phyloP scores from a whole-genome alignment of 2,797 vertebrate genomes.

The Oophaga sylvatica region DNA sequence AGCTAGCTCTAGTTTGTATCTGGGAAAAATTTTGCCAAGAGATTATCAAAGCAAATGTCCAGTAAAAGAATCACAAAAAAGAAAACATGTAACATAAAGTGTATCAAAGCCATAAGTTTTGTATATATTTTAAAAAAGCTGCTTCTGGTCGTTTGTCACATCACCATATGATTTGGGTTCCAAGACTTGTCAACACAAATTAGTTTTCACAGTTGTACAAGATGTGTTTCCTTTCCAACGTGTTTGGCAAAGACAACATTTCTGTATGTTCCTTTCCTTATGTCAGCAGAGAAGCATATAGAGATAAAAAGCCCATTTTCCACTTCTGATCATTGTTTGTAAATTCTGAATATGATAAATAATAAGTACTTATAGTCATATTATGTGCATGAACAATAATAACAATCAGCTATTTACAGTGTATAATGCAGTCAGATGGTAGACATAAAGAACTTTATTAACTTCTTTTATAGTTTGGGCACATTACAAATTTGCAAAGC shows the following conservation, averaged over 20 bases:
- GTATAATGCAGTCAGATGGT: neutral
- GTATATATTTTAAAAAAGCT: neutral
- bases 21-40: no score
- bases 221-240: neutral
- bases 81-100: neutral
- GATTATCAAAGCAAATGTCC: no score
- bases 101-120: neutral
- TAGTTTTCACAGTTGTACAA: constrained; percentile 15
- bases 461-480: neutral
- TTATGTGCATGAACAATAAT: neutral
- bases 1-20: no score
- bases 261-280: neutral
- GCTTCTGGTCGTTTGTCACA: neutral
- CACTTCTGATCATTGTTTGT: neutral
- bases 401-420: neutral
- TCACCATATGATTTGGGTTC: neutral
- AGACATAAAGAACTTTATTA: neutral
- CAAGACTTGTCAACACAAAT: neutral
- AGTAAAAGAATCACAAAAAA: no score
- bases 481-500: neutral
- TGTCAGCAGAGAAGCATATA: neutral
- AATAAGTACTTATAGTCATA: neutral
- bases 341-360: neutral
- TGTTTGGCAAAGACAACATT: neutral
- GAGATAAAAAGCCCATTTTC: neutral